Percentiles rank a stretch among this genome's conserved stretches.
Conservation (phyloP, 2,888 invertebrate species). For the Gandaritis pyraliata region DNA sequence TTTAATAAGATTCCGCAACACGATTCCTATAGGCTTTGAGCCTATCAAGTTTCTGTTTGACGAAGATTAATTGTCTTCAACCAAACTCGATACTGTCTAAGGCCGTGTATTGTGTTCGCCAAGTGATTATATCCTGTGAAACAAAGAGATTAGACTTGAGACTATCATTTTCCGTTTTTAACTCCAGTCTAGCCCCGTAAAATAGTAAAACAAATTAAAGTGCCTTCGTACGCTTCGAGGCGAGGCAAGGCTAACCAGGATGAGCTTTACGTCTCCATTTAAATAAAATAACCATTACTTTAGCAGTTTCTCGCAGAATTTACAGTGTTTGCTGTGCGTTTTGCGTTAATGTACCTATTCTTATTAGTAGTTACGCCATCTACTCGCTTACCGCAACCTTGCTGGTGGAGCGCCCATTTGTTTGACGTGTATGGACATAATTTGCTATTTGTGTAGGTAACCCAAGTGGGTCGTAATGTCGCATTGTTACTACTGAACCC, state of each 20-base stretch:
- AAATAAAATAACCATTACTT: slow-evolving; percentile 45
- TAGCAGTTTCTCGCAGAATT: slow-evolving; percentile 40
- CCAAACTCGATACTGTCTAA: slow-evolving; percentile 56
- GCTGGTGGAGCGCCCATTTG: slow-evolving; percentile 66
- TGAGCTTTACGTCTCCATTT: slow-evolving; percentile 42
- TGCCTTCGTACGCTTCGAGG: slow-evolving; percentile 34
- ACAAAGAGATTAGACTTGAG: slow-evolving; percentile 32
- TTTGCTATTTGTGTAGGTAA: slow-evolving; percentile 70
- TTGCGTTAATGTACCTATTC: slow-evolving; percentile 47
- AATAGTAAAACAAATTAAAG: slow-evolving; percentile 39
- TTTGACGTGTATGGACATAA: slow-evolving; percentile 71
- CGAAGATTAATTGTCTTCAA: slow-evolving; percentile 74
- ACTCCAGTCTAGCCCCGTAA: slow-evolving; percentile 41
- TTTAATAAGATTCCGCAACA: slow-evolving; percentile 77
- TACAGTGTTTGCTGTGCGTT: slow-evolving; percentile 41
- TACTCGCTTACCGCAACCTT: slow-evolving; percentile 66
- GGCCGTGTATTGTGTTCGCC: slow-evolving; percentile 51
- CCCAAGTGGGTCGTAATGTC: slow-evolving; percentile 71
- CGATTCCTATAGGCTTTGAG: slow-evolving; percentile 69
- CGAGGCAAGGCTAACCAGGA: slow-evolving; percentile 45
- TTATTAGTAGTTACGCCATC: slow-evolving; percentile 60
- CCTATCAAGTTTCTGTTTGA: slow-evolving; percentile 70
- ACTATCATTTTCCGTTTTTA: slow-evolving; percentile 46
- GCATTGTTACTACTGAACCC: slow-evolving; percentile 68
- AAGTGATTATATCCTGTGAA: slow-evolving; percentile 37